Evolutionary conservation across 2,113 vertebrate genomes (phyloP).

Genomic region (Dasyprocta punctata): DNA sequence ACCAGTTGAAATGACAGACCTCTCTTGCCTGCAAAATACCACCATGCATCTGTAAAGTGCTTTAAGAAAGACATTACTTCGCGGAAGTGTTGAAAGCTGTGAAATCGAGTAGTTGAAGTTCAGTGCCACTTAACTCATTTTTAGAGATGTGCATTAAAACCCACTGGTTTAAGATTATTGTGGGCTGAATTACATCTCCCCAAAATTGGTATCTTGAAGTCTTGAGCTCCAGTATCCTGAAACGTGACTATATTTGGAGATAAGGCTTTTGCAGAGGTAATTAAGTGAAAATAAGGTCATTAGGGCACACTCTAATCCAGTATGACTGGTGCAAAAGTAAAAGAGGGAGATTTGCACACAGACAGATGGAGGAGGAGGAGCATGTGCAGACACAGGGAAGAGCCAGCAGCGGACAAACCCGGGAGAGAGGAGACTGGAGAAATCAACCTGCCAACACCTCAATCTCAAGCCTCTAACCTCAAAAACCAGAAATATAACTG

Average conservation of each 20-base stretch:
- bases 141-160: not conserved
- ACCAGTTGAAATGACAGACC: not conserved
- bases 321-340: not conserved
- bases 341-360: not conserved
- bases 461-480: not conserved
- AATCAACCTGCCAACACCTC: not conserved
- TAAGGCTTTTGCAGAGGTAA: not conserved
- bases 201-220: not conserved
- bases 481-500: not conserved
- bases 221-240: not conserved
- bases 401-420: not conserved
- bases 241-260: not conserved
- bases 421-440: not conserved
- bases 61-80: constrained; percentile 32
- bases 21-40: not conserved
- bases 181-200: not conserved
- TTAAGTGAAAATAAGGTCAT: not conserved
- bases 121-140: not conserved
- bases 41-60: not conserved
- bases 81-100: not conserved
- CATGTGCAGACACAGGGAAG: not conserved
- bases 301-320: not conserved
- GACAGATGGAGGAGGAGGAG: not conserved
- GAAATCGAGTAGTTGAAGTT: not conserved
- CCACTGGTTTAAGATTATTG: not conserved